Conservation (phyloP, 2,888 invertebrate species). For the Koerneria pararmatus region DNA sequence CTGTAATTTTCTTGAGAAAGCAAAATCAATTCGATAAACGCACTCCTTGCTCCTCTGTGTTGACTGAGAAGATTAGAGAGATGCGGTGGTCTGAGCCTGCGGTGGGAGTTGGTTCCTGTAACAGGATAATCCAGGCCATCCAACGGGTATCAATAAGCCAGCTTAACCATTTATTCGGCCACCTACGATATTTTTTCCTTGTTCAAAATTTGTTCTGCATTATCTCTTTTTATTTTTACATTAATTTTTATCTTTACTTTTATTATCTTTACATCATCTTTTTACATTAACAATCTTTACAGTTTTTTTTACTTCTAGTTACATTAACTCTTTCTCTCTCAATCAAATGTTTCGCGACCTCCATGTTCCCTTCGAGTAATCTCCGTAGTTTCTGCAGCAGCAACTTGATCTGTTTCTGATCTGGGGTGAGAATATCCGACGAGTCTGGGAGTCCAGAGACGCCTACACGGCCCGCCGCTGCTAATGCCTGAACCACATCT, state of each 20-base stretch:
- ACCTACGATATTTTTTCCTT: too few relatives aligned
- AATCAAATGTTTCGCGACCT: too few relatives aligned
- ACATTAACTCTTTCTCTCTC: too few relatives aligned
- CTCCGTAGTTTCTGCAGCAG: slow-evolving; percentile 27
- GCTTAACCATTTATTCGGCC: too few relatives aligned
- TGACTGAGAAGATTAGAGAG: slow-evolving; percentile 35
- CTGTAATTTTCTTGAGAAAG: neutral
- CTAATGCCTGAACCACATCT: slow-evolving; percentile 31
- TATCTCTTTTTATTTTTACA: too few relatives aligned
- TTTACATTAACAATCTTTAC: too few relatives aligned
- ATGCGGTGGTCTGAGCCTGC: slow-evolving; percentile 39
- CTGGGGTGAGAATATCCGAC: slow-evolving; percentile 35
- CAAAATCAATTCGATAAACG: neutral
- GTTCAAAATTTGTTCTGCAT: too few relatives aligned
- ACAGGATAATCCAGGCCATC: too few relatives aligned
- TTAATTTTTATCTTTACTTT: too few relatives aligned
- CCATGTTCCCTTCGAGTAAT: slow-evolving; percentile 25
- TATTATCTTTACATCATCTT: too few relatives aligned
- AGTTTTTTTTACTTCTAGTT: too few relatives aligned
- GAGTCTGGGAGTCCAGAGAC: slow-evolving; percentile 35
- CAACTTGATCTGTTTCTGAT: slow-evolving; percentile 24
- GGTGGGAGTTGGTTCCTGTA: slow-evolving; percentile 31
- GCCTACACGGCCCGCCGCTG: slow-evolving; percentile 27
- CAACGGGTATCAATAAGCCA: too few relatives aligned
- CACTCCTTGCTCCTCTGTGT: slow-evolving; percentile 35